Evolutionary conservation across 92 coral and sea anemone genomes (phyloP).

Genomic region (Metridium senile): DNA sequence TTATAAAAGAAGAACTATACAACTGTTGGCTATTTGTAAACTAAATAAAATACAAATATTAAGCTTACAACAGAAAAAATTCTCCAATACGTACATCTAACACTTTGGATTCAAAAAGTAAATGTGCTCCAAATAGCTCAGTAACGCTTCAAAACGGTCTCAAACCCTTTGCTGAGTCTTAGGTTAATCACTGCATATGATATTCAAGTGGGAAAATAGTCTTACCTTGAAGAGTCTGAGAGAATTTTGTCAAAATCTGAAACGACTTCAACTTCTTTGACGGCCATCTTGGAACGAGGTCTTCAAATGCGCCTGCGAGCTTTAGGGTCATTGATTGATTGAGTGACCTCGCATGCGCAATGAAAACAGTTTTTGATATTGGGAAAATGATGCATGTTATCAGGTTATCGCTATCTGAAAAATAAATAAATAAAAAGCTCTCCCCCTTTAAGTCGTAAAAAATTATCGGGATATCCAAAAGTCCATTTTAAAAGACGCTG

Average conservation of each 20-base stretch:
- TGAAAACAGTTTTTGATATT: background rate
- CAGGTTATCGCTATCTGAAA: too few species aligned
- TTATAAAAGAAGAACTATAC: background rate
- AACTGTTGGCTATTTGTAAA: too few species aligned
- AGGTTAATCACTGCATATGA: background rate
- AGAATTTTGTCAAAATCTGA: constrained; percentile 55
- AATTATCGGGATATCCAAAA: too few species aligned
- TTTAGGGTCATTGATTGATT: background rate
- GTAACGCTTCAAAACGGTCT: background rate
- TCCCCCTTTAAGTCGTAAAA: too few species aligned
- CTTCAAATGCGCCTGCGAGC: constrained; percentile 22
- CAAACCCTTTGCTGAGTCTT: background rate
- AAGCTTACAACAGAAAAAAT: background rate
- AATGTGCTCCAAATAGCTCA: background rate
- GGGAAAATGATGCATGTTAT: background rate
- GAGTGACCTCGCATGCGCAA: constrained; percentile 19
- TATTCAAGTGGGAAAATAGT: background rate
- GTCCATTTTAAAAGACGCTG: too few species aligned
- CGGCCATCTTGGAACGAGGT: constrained; percentile 38
- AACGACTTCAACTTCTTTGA: constrained; percentile 32
- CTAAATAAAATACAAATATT: too few species aligned
- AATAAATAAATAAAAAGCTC: too few species aligned
- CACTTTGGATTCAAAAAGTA: too few species aligned
- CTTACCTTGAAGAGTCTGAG: constrained; percentile 55
- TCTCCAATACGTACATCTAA: background rate